Evolutionary conservation across 2,888 invertebrate genomes (phyloP).

Genomic region (Drosophila helvetica): DNA sequence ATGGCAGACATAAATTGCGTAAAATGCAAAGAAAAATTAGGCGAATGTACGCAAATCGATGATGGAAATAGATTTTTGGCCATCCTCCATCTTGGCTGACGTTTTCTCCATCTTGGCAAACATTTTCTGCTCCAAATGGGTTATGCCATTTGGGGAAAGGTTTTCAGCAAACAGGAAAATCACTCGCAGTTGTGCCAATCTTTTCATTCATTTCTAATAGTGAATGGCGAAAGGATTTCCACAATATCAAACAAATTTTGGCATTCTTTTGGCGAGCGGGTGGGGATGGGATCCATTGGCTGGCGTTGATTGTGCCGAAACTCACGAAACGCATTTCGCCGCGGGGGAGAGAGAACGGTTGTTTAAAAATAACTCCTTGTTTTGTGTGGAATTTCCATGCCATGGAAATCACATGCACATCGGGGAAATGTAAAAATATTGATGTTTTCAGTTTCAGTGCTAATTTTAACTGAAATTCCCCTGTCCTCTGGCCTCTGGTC

Average conservation of each 20-base stretch:
- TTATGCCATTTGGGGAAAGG: no score
- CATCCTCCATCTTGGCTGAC: no score
- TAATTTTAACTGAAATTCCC: slow-evolving; percentile 67
- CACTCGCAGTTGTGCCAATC: not conserved
- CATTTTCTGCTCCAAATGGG: not conserved
- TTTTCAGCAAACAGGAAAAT: no score
- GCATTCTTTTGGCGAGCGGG: slow-evolving; percentile 20
- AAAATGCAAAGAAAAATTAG: slow-evolving; percentile 4
- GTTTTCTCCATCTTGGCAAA: no score
- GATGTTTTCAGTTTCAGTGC: slow-evolving; percentile 72
- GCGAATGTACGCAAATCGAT: not conserved
- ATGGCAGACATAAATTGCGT: not conserved
- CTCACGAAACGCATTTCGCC: slow-evolving; percentile 24
- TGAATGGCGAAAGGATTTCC: slow-evolving; percentile 28
- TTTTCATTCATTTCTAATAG: not conserved
- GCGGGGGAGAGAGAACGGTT: slow-evolving; percentile 20
- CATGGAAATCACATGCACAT: slow-evolving; percentile 63
- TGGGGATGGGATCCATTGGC: slow-evolving; percentile 4
- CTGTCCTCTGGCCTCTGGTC: not conserved
- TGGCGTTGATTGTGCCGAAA: slow-evolving; percentile 29
- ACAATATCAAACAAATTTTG: not conserved
- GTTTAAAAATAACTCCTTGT: slow-evolving; percentile 80
- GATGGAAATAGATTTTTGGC: not conserved
- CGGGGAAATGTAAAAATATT: slow-evolving; percentile 65
- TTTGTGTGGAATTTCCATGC: slow-evolving; percentile 52